Evolutionary conservation across 2,797 vertebrate species (phyloP), one percentile per base, ranked within the genome.

Genomic region (Pseudocheirus occidentalis): DNA sequence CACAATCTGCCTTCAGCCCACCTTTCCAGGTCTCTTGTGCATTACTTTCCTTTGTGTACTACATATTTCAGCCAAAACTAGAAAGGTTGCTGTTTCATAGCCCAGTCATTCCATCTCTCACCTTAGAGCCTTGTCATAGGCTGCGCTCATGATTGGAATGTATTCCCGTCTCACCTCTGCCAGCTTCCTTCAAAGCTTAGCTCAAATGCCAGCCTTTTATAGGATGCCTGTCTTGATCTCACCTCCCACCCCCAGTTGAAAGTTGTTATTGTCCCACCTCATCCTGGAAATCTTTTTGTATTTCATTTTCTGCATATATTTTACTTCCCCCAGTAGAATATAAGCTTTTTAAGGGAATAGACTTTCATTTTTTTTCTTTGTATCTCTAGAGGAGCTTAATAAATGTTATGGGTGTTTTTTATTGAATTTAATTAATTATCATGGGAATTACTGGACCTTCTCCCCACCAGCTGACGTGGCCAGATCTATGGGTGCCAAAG

Each of bases 401-500:
- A 50, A 87, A 81, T 81, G 31, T 66, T 59, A 10, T 29, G 16
- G 34, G 4, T 14, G n/a, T 40, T 81, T 87, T 46, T 50, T 4
- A 46, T 46, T 87, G 21, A 87, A 87, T 50, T 87, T 24, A 50
- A 87, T 87, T 10, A 2, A 87, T 27, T 87, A 50, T 21, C 40
- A 50, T 87, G 73, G 3, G 13, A 13, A 52, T 92, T 18, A 95
- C 58, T 10, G 56, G 0, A 16, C 58, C 52, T 97, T 3, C 91
- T 87, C 59, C 92, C 98, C 58, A 73, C 90, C 53, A 99, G 99
- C 99, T 16, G 99, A 99, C 0, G 99, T 99, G 18, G 99, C 99
- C 53, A 99, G 99, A 95, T 99, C 99, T 16, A 99, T 99, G 99
- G 99, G 99, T 0, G 99, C 99, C 1, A 99, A 99, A 97, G 99